Conservation (phyloP, 2,888 invertebrate species). For the Amphipoea lucens region DNA sequence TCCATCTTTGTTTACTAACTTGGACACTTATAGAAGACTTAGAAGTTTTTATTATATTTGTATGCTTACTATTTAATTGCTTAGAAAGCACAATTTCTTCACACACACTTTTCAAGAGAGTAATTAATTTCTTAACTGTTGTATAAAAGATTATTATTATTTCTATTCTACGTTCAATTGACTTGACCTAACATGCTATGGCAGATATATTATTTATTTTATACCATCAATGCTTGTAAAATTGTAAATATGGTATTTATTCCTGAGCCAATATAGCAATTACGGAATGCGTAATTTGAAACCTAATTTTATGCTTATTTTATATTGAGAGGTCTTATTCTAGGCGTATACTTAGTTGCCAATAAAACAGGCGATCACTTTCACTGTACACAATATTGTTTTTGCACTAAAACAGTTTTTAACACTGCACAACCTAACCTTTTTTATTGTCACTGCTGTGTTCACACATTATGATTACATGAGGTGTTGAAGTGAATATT, state of each 20-base stretch:
- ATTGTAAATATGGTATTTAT: not conserved
- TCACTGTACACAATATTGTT: conserved; percentile 40
- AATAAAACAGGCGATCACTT: conserved; percentile 39
- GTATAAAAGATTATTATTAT: not conserved
- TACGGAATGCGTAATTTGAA: not conserved
- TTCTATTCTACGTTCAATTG: not conserved
- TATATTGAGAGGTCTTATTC: too few species aligned
- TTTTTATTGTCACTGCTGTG: conserved; percentile 42
- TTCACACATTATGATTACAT: conserved; percentile 43
- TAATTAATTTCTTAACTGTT: not conserved
- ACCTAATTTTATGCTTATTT: not conserved
- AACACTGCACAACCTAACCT: conserved; percentile 59
- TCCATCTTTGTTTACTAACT: not conserved
- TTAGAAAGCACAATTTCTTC: not conserved
- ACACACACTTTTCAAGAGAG: not conserved
- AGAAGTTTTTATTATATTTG: not conserved
- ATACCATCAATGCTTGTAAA: not conserved
- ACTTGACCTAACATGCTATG: conserved; percentile 3
- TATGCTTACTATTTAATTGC: not conserved
- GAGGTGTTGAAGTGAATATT: conserved; percentile 43
- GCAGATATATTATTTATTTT: not conserved
- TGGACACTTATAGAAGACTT: conserved; percentile 5
- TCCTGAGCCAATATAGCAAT: not conserved
- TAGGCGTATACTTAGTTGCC: conserved; percentile 45
- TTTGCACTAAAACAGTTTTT: conserved; percentile 57